Conservation (phyloP, 2,797 vertebrate species). For the Bovichtus diacanthus region DNA sequence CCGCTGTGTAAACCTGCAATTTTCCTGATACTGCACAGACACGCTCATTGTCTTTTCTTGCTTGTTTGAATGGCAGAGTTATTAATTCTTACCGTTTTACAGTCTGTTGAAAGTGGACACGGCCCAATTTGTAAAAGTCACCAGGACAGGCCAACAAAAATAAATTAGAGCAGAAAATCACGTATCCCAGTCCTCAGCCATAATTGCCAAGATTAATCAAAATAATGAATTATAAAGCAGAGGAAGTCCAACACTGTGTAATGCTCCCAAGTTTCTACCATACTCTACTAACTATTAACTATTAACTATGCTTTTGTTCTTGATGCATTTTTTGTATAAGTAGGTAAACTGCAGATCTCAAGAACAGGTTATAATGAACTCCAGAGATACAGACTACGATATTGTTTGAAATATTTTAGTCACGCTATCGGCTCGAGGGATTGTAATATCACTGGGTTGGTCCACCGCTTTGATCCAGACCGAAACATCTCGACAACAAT, state of each 20-base stretch:
- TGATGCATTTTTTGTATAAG: neutral
- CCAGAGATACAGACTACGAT: neutral
- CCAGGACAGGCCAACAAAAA: slow-evolving; percentile 62
- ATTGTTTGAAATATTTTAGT: neutral
- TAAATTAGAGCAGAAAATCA: slow-evolving; percentile 66
- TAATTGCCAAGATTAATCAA: slow-evolving; percentile 73
- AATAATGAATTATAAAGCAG: slow-evolving; percentile 58
- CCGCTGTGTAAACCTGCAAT: slow-evolving; percentile 43
- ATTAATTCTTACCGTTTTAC: slow-evolving; percentile 71
- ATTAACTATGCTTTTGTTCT: neutral
- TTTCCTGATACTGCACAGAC: slow-evolving; percentile 60
- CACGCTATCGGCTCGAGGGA: neutral
- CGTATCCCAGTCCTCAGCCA: slow-evolving; percentile 46
- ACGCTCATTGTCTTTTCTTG: slow-evolving; percentile 42
- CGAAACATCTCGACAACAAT: neutral
- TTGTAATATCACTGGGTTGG: neutral
- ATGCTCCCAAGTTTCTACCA: slow-evolving; percentile 39
- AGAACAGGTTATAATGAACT: neutral
- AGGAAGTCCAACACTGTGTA: slow-evolving; percentile 50
- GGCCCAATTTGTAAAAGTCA: slow-evolving; percentile 70
- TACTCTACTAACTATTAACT: neutral
- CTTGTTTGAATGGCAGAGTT: slow-evolving; percentile 63
- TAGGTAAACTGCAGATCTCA: slow-evolving; percentile 24
- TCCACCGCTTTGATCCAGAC: neutral
- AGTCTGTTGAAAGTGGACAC: slow-evolving; percentile 69